phyloP scores from a whole-genome alignment of 2,888 invertebrate genomes.

The Branchipolynoe longqiensis region DNA sequence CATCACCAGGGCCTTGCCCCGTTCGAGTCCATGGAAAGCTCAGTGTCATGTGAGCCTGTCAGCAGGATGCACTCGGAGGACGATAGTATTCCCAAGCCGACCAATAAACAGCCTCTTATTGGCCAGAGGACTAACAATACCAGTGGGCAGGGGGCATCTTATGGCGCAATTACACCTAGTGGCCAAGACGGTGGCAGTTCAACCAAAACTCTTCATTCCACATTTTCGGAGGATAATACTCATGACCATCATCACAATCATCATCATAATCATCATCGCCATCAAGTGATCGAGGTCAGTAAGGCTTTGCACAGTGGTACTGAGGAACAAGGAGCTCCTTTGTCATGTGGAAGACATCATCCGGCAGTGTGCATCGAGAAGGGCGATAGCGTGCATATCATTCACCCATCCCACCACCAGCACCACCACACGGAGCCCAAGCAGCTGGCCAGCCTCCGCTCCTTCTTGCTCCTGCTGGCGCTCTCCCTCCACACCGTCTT shows the following conservation, averaged over 20 bases:
- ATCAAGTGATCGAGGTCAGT: conserved; percentile 3
- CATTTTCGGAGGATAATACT: conserved; percentile 52
- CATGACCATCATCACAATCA: conserved; percentile 50
- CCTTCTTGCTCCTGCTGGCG: conserved; percentile 74
- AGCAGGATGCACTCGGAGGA: neutral
- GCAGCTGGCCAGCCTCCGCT: conserved; percentile 43
- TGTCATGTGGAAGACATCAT: neutral
- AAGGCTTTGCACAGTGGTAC: neutral
- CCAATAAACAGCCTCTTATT: too few relatives aligned
- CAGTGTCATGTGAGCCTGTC: conserved; percentile 37
- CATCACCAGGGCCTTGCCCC: conserved; percentile 8
- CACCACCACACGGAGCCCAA: conserved; percentile 37
- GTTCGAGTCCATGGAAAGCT: conserved; percentile 24
- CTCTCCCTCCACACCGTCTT: conserved; percentile 82
- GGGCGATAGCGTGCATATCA: conserved; percentile 52
- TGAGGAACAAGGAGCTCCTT: neutral
- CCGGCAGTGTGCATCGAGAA: neutral
- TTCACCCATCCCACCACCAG: conserved; percentile 55
- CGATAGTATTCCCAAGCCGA: neutral
- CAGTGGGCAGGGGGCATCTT: neutral
- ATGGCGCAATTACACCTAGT: neutral
- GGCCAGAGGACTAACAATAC: neutral
- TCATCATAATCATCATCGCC: conserved; percentile 56
- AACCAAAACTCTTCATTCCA: neutral
- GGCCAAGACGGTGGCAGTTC: neutral